Base-by-base conservation (phyloP, 2,888 invertebrate genomes). In the Drosophila atripex region DNA sequence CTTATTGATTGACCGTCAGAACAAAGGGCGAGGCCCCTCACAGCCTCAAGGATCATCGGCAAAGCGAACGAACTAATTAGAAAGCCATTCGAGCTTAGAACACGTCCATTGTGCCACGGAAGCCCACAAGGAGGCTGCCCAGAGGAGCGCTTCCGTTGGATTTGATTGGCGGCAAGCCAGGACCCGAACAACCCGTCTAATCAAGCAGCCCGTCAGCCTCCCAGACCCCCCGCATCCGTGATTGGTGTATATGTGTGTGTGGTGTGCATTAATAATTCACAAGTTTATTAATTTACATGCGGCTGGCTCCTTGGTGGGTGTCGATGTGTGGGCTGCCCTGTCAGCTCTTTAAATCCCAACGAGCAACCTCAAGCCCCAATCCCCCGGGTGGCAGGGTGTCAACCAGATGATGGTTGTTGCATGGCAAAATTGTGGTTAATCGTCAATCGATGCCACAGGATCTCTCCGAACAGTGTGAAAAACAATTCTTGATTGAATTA, bases 281-380 rank as follows among this genome's bases (percentile, higher is more conserved):
- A 72, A 76, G 78, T 84, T 85, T 86, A 84, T 78, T 83, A 84
- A 83, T 76, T 80, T 78, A 69, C 72, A 86, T 58, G 69, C 49
- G 53, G 53, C 70, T 32, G 12, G 12, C 32, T 12, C 32, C 50
- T 57, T 43, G 61, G 41, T 39, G 35, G 50, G 51, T 57, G 57
- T 54, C 45, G 47, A 47, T 30, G 43, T 55, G 55, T 11, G 56
- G 68, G 46, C 39, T 35, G n/a, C 7, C 35, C 43, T 50, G 35
- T 54, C 49, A 28, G 43, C 30, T 52, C 59, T 58, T 70, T 70
- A 69, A 69, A 47, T 68, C 55, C 51, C 68, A 56, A 55, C 45
- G 45, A 46, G 57, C 7, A 47, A 0, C 23, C 55, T 35, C 47
- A 46, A 32, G 35, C 35, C 35, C 9, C 28, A 2, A 16, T 23